Base-by-base conservation (phyloP, 1,140 invertebrate genomes). In the Colletes latitarsis region DNA sequence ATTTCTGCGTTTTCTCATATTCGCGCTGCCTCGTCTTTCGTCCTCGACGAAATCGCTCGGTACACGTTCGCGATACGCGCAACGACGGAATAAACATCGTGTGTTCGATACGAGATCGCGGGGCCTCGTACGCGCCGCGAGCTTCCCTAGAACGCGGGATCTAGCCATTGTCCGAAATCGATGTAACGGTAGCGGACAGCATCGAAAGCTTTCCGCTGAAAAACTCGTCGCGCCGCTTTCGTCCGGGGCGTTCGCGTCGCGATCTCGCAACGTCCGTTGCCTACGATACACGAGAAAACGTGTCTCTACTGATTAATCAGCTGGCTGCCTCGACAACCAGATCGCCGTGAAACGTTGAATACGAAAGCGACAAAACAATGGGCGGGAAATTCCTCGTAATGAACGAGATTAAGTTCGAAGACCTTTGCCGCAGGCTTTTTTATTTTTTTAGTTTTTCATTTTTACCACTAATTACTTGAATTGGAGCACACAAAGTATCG, bases 1-100 rank as follows among this genome's bases (percentile, higher is more conserved):
- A 81, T 83, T 82, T 68, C 72, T 60, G 78, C 66, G 77, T 86
- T 89, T 86, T 85, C 82, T 88, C 77, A 74, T 86, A 79, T 85
- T 81, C 69, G 81, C 66, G 70, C 57, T 75, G 80, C 77, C 57
- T 68, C 63, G 52, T 84, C 58, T 67, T 58, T 71, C 67, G 69
- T 85, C 62, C 74, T 70, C 74, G 52, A 60, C 72, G 68, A 55
- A 84, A 85, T 85, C 57, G 68, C 19, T 58, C 57, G 43, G 63
- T 62, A 77, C 62, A 76, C 62, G 58, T 77, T 82, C 79, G 52
- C 72, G 82, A 80, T 62, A 82, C 81, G 58, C 57, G 57, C 71
- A 12, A 71, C 66, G 78, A 57, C 43, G 57, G 68, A 83, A 67
- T 77, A 81, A 81, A 70, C 78, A 67, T 77, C 55, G 57, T 4